Conservation (phyloP, 2,113 vertebrate genomes). For the Bubo scandiacus region DNA sequence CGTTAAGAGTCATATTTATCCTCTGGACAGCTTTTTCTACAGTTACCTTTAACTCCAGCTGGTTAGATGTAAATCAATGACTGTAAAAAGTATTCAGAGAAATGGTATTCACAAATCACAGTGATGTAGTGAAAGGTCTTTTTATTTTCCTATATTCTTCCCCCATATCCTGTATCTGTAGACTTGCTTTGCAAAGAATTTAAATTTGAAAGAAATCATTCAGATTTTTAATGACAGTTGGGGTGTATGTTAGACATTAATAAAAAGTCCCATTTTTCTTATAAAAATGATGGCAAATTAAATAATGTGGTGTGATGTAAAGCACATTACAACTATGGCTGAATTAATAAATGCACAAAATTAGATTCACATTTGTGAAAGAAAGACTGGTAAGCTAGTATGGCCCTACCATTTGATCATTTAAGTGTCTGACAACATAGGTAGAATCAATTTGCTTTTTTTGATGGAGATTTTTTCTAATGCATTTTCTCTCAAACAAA, state of each 20-base stretch:
- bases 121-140: background rate
- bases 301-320: background rate
- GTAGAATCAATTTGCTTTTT: background rate
- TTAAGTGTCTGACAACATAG: background rate
- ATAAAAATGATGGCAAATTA: background rate
- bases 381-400: background rate
- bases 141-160: background rate
- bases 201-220: background rate
- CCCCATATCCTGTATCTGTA: background rate
- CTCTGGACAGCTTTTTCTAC: background rate
- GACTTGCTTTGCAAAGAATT: background rate
- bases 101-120: background rate
- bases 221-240: background rate
- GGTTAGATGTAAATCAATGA: background rate
- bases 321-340: background rate
- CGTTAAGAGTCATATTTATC: background rate
- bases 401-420: background rate
- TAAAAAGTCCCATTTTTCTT: background rate
- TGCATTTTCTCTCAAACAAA: background rate
- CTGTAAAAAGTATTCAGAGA: background rate
- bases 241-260: background rate
- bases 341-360: background rate
- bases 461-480: background rate
- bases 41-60: background rate
- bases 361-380: background rate